These are phyloP conservation scores for Cheilosia scutellata DNA, from an alignment of 2,888 invertebrate species.

Conservation along the genomic window DNA sequence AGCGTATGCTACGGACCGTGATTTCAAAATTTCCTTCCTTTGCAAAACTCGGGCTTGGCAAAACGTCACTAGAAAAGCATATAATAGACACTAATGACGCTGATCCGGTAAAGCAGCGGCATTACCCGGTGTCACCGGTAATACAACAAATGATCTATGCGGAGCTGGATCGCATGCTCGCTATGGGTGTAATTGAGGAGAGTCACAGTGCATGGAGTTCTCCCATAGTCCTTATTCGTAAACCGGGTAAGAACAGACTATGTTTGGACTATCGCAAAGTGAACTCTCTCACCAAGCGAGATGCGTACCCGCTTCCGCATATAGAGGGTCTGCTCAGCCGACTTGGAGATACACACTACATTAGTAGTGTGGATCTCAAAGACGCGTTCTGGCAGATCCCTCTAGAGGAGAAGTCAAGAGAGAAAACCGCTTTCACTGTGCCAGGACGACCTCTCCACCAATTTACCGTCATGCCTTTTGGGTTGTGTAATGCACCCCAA, in stretches of 20 bases:
- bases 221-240: slow-evolving; percentile 1
- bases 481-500: slow-evolving; percentile 6
- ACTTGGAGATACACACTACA: slow-evolving; percentile 15
- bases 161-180: no score
- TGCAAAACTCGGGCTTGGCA: no score
- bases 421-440: no score
- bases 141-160: no score
- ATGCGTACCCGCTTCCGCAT: not conserved
- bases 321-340: slow-evolving; percentile 16
- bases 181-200: not conserved
- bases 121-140: no score
- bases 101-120: no score
- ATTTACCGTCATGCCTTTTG: slow-evolving; percentile 15
- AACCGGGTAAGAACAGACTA: not conserved
- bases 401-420: not conserved
- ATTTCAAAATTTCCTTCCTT: no score
- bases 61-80: no score
- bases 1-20: no score
- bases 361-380: slow-evolving; percentile 17
- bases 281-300: not conserved
- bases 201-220: slow-evolving; percentile 5
- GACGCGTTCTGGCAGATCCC: not conserved
- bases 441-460: slow-evolving; percentile 1
- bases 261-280: not conserved
- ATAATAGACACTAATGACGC: no score